Percentiles rank a stretch among this genome's conserved stretches.
Conservation (phyloP, 2,113 vertebrate species). For the Salvelinus sp. region DNA sequence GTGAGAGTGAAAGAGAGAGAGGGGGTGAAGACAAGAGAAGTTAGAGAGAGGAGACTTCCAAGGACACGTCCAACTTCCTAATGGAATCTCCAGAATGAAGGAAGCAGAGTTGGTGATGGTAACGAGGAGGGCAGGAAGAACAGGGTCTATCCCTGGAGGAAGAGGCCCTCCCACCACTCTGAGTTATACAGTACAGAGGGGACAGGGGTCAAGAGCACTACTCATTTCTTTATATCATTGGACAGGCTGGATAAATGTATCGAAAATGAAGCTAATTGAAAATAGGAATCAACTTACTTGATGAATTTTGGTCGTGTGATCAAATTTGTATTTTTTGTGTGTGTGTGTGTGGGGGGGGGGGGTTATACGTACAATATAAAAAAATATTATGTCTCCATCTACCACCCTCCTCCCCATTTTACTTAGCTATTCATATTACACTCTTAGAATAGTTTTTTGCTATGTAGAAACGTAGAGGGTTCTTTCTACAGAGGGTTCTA, state of each 20-base stretch:
- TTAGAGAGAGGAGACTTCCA: conserved; percentile 74
- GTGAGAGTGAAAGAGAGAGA: conserved; percentile 35
- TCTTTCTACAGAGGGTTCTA: no score
- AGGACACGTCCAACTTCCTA: conserved; percentile 73
- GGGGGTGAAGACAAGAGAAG: conserved; percentile 58
- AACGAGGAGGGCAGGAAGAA: conserved; percentile 44
- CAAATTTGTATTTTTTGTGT: no score
- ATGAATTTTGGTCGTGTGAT: background rate
- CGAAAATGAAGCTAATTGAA: no score
- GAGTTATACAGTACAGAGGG: background rate
- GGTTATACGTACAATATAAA: no score
- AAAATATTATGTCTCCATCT: no score
- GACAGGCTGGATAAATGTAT: conserved; percentile 16
- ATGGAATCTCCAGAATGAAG: conserved; percentile 59
- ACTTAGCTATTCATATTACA: no score
- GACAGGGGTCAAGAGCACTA: conserved; percentile 2
- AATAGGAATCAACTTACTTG: background rate
- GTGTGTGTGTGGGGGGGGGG: no score
- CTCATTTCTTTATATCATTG: background rate
- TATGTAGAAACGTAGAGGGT: no score
- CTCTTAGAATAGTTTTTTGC: no score
- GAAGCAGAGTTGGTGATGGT: conserved; percentile 43
- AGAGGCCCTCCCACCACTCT: conserved; percentile 26
- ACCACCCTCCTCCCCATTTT: no score
- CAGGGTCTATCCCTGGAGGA: conserved; percentile 50